These are phyloP conservation scores for Sminthurides aquaticus DNA, from an alignment of 2,888 invertebrate genomes.

Conservation along the genomic window DNA sequence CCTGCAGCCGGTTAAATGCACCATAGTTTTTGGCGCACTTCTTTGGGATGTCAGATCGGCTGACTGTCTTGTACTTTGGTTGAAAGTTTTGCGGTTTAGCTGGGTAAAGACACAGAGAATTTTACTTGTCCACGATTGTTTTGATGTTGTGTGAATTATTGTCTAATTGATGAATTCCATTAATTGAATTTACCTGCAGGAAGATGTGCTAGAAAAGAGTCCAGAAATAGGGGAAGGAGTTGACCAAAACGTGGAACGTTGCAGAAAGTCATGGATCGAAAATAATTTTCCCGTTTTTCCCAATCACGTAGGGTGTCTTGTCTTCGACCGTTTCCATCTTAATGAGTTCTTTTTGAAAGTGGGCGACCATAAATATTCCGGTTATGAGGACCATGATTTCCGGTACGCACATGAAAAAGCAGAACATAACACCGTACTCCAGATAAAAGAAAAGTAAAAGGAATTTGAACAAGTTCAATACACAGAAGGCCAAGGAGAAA, in stretches of 20 bases:
- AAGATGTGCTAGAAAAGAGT: no score
- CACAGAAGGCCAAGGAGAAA: slow-evolving; percentile 11
- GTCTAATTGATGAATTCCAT: no score
- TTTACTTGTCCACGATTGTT: no score
- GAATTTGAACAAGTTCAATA: slow-evolving; percentile 9
- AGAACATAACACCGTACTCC: slow-evolving; percentile 9
- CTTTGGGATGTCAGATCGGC: no score
- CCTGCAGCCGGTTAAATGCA: no score
- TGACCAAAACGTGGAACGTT: not conserved
- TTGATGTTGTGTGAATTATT: no score
- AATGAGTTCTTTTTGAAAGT: slow-evolving; percentile 6
- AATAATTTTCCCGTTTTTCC: slow-evolving; percentile 20
- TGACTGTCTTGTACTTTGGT: no score
- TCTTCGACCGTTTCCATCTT: slow-evolving; percentile 13
- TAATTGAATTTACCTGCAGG: no score
- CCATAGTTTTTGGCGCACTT: no score
- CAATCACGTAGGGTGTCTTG: slow-evolving; percentile 7
- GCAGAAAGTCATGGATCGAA: slow-evolving; percentile 2
- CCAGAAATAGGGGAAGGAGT: no score
- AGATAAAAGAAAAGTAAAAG: slow-evolving; percentile 8
- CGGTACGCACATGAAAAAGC: slow-evolving; percentile 10
- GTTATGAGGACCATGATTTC: slow-evolving; percentile 5
- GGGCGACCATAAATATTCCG: slow-evolving; percentile 3
- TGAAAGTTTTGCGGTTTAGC: no score
- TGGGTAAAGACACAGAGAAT: no score